phyloP scores from a whole-genome alignment of 1,140 invertebrate species.

The Condylostylus longicornis region DNA sequence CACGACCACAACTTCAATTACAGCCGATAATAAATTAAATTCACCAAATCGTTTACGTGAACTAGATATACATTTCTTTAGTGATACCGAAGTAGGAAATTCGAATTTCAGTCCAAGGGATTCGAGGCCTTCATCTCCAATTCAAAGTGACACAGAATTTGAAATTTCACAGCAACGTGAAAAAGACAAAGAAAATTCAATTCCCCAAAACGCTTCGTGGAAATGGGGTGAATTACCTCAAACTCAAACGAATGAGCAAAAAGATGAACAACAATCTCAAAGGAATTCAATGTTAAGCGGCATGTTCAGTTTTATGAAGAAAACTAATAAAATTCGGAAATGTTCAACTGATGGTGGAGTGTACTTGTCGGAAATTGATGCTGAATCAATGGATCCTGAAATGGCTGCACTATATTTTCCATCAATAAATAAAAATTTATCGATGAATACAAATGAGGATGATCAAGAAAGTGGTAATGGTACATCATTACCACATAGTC shows the following conservation, averaged over 20 bases:
- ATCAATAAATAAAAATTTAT: slow-evolving; percentile 1
- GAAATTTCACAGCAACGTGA: slow-evolving; percentile 56
- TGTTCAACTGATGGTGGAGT: slow-evolving; percentile 62
- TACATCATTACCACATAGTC: slow-evolving; percentile 82
- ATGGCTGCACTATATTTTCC: slow-evolving; percentile 81
- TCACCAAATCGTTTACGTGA: slow-evolving; percentile 23
- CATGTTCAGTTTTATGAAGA: slow-evolving; percentile 87
- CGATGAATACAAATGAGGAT: slow-evolving; percentile 47
- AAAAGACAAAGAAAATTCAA: slow-evolving; percentile 34
- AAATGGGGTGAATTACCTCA: slow-evolving; percentile 92
- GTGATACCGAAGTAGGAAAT: slow-evolving; percentile 63
- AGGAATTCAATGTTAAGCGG: slow-evolving; percentile 65
- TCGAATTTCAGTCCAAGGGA: slow-evolving; percentile 17
- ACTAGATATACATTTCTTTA: slow-evolving; percentile 74
- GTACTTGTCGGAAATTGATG: slow-evolving; percentile 83
- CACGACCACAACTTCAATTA: slow-evolving; percentile 10
- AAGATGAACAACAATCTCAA: slow-evolving; percentile 37
- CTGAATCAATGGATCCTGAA: slow-evolving; percentile 77
- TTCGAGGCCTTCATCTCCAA: slow-evolving; percentile 60
- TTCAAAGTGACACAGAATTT: slow-evolving; percentile 88
- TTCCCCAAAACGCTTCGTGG: slow-evolving; percentile 67
- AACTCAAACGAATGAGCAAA: slow-evolving; percentile 24
- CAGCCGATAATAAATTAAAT: too few relatives aligned
- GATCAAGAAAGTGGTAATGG: slow-evolving; percentile 92
- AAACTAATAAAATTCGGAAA: slow-evolving; percentile 53